phyloP scores from a whole-genome alignment of 1,140 invertebrate species.

The Drosophila virilis region DNA sequence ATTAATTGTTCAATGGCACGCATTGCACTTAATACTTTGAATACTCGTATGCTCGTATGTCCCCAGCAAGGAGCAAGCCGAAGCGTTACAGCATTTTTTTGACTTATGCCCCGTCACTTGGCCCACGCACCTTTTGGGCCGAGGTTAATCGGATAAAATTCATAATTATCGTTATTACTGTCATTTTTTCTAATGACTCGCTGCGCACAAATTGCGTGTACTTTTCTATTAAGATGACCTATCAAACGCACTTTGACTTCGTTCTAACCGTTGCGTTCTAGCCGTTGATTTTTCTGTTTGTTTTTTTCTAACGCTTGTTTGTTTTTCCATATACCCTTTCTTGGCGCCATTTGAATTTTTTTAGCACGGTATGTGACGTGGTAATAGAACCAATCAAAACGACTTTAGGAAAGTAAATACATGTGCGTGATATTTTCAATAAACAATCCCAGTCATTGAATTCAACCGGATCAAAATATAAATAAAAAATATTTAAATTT shows the following conservation, averaged over 20 bases:
- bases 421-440: too few species aligned
- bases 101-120: slow-evolving; percentile 54
- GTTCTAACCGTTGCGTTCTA: slow-evolving; percentile 16
- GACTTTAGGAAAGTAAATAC: too few species aligned
- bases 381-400: too few species aligned
- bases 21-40: slow-evolving; percentile 82
- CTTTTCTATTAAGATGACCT: slow-evolving; percentile 84
- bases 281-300: slow-evolving; percentile 50
- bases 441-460: too few species aligned
- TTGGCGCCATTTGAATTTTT: slow-evolving; percentile 2
- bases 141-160: slow-evolving; percentile 83
- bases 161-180: slow-evolving; percentile 84
- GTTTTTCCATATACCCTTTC: slow-evolving; percentile 4
- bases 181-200: slow-evolving; percentile 80
- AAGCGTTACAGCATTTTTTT: slow-evolving; percentile 34
- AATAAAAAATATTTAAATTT: too few species aligned
- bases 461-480: too few species aligned
- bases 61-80: background rate
- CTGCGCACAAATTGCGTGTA: slow-evolving; percentile 75
- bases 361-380: background rate
- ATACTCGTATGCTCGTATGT: slow-evolving; percentile 37
- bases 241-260: slow-evolving; percentile 77
- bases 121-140: slow-evolving; percentile 46
- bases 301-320: slow-evolving; percentile 17
- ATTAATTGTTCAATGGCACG: slow-evolving; percentile 83